Conservation (phyloP, 2,113 vertebrate species). For the Bubalus kerabau region DNA sequence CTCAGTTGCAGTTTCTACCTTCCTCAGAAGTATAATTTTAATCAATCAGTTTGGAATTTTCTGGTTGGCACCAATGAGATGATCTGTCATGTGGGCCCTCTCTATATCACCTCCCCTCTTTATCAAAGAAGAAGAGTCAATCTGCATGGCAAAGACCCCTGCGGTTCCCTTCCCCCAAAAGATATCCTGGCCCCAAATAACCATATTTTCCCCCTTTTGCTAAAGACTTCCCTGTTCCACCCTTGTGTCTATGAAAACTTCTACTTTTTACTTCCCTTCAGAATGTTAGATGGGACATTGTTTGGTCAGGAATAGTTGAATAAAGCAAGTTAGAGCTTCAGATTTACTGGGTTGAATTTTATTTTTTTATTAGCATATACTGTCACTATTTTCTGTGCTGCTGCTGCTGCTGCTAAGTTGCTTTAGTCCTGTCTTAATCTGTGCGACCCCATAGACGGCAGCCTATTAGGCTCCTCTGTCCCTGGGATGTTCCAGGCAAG, state of each 20-base stretch:
- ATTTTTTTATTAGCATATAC: background rate
- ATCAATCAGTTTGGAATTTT: background rate
- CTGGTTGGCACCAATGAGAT: background rate
- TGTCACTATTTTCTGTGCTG: background rate
- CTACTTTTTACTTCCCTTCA: background rate
- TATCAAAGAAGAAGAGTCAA: background rate
- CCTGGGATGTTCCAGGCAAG: no score
- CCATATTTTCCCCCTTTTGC: accelerated
- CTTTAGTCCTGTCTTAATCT: no score
- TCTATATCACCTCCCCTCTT: background rate
- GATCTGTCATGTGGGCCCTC: background rate
- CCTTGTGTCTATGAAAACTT: background rate
- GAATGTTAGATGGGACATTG: background rate
- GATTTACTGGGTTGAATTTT: background rate
- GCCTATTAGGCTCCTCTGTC: no score
- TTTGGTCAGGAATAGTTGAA: background rate
- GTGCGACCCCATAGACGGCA: no score
- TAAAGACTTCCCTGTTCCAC: background rate
- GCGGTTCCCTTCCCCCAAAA: background rate
- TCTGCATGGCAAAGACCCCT: background rate
- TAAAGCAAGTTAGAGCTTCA: background rate
- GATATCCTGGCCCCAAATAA: background rate
- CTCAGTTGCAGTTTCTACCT: background rate
- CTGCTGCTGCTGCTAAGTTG: no score
- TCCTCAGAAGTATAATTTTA: background rate